Percentiles rank a stretch among this genome's conserved stretches.
Evolutionary conservation across 2,888 invertebrate species (phyloP).

Genomic region (Carcina quercana): DNA sequence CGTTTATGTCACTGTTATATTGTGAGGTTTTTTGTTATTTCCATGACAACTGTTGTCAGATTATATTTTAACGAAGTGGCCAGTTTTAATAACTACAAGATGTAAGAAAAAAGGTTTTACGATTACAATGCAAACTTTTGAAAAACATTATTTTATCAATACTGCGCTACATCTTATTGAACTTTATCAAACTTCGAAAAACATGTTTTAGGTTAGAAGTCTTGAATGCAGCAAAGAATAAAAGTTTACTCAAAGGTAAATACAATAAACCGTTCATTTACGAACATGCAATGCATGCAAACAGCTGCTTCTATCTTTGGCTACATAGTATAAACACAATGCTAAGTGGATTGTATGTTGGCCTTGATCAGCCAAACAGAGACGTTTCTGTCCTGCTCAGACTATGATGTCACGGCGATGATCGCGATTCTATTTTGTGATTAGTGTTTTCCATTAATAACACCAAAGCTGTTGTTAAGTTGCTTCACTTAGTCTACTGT

Average conservation of each 20-base stretch:
- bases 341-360: slow-evolving; percentile 17
- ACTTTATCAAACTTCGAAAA: background rate
- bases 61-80: no score
- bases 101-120: no score
- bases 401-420: slow-evolving; percentile 39
- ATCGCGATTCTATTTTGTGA: no score
- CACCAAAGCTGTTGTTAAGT: no score
- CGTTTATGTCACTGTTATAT: no score
- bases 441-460: no score
- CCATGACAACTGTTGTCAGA: no score
- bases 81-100: no score
- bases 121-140: slow-evolving; percentile 1
- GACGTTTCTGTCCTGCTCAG: slow-evolving; percentile 25
- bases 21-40: no score
- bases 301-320: background rate
- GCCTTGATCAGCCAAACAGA: slow-evolving; percentile 28
- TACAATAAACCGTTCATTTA: slow-evolving; percentile 6
- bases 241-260: slow-evolving; percentile 53
- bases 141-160: slow-evolving; percentile 3
- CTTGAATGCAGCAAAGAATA: slow-evolving; percentile 50
- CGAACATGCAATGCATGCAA: background rate
- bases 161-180: background rate
- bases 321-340: background rate
- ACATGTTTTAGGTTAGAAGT: slow-evolving; percentile 37
- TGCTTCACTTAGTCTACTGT: no score